Base-by-base conservation (phyloP, 2,113 vertebrate species). In the Lycaon pictus region DNA sequence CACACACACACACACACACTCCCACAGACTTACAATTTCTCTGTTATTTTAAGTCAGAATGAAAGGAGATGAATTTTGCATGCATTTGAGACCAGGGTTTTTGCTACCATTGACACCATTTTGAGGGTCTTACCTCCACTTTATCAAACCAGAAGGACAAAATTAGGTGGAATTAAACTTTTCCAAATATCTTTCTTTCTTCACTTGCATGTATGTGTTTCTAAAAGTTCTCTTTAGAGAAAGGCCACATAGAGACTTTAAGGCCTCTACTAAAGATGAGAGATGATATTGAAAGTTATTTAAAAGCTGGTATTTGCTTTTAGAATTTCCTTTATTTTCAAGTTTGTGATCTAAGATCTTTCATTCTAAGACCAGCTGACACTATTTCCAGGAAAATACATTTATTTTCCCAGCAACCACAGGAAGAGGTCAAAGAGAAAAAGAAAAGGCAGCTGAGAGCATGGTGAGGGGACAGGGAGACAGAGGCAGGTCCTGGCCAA, bases 1-100 rank as follows among this genome's bases (percentile, higher is more conserved):
- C 53, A 58, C 27, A n/a, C 69, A n/a, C n/a, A n/a, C 35, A 51
- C 71, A 87, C 53, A 58, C 27, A n/a, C 69, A 23, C 25, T 35
- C 51, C 23, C 53, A 90, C 11, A n/a, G 37, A 92, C 53, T 27
- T 89, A 67, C 0, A 60, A 65, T 71, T 93, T 95, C 29, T 67
- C 74, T 94, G 84, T 32, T 25, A 60, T 37, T 88, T 88, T 79
- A 90, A 95, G n/a, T 90, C 63, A 85, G 71, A 98, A 69, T 90
- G 37, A 32, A 43, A 92, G 60, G 19, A 72, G 48, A 91, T 20
- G 27, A 53, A 90, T 85, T 94, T 88, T 43, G 69, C 29, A 90
- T 4, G 92, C 7, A 17, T 77, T 90, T 94, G 77, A 43, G 48
- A 77, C 25, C 17, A 76, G 0, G 16, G 9, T 3, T 76, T 97